Evolutionary conservation across 2,888 invertebrate genomes (phyloP).

Genomic region (Saturnia japonica): DNA sequence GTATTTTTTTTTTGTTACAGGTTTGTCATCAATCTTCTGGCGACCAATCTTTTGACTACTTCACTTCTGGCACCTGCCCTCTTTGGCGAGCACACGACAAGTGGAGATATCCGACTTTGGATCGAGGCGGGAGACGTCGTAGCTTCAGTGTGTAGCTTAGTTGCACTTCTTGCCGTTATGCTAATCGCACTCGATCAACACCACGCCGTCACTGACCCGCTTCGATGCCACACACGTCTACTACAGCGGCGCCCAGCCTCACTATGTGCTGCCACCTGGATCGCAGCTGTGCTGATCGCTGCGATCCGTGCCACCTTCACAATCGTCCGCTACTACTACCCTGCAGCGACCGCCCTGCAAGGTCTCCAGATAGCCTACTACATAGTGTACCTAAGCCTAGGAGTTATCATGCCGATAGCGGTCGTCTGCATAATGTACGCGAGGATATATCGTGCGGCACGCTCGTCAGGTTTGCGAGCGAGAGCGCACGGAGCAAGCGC

Average conservation of each 20-base stretch:
- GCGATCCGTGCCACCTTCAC: constrained; percentile 62
- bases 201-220: constrained; percentile 78
- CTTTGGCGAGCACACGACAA: constrained; percentile 83
- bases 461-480: constrained; percentile 83
- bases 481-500: constrained; percentile 76
- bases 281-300: constrained; percentile 70
- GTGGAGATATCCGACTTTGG: constrained; percentile 83
- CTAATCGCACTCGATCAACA: constrained; percentile 80
- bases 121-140: constrained; percentile 79
- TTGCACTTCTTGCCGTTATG: constrained; percentile 67
- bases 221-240: constrained; percentile 76
- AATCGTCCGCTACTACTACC: constrained; percentile 58
- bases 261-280: constrained; percentile 80
- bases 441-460: constrained; percentile 88
- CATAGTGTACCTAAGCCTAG: constrained; percentile 65
- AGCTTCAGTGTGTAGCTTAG: constrained; percentile 64
- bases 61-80: constrained; percentile 76
- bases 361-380: constrained; percentile 66
- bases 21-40: constrained; percentile 84
- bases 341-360: constrained; percentile 53
- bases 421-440: constrained; percentile 88
- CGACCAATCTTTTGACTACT: constrained; percentile 75
- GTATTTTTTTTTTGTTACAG: constrained; percentile 73
- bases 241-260: constrained; percentile 71
- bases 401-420: constrained; percentile 75